Conservation (phyloP, 2,888 invertebrate species). For the Trisateles emortualis region DNA sequence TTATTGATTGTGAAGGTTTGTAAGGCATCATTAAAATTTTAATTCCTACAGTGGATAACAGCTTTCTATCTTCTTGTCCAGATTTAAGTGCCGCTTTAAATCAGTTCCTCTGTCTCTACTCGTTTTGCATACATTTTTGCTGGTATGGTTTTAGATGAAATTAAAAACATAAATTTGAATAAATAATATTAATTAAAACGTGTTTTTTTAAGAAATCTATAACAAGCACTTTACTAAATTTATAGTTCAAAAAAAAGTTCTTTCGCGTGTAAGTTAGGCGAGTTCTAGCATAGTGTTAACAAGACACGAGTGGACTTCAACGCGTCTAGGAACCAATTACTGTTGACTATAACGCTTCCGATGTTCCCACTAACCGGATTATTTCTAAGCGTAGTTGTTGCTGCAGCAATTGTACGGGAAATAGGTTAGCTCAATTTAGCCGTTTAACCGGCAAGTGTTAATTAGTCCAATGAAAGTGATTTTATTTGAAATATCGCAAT, state of each 20-base stretch:
- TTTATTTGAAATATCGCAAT: slow-evolving; percentile 31
- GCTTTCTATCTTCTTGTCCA: too few species aligned
- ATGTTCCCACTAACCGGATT: slow-evolving; percentile 41
- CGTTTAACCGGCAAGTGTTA: slow-evolving; percentile 2
- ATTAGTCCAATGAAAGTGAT: slow-evolving; percentile 1
- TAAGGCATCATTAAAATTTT: too few species aligned
- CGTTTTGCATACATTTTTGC: too few species aligned
- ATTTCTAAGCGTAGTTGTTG: slow-evolving; percentile 39
- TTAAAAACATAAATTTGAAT: too few species aligned
- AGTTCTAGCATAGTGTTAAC: slow-evolving; percentile 27
- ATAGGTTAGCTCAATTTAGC: slow-evolving; percentile 17
- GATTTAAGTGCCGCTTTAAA: too few species aligned
- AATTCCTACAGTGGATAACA: too few species aligned
- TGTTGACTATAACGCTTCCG: slow-evolving; percentile 29
- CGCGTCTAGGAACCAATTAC: slow-evolving; percentile 41
- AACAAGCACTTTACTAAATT: background rate
- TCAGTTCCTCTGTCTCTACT: too few species aligned
- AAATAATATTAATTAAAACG: too few species aligned
- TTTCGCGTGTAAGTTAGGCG: slow-evolving; percentile 26
- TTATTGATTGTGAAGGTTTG: too few species aligned
- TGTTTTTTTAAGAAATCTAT: too few species aligned
- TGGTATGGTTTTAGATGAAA: too few species aligned
- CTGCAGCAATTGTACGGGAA: slow-evolving; percentile 28
- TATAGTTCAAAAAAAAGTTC: too few species aligned
- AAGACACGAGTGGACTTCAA: slow-evolving; percentile 18